Evolutionary conservation across 2,888 invertebrate species (phyloP), one percentile per base, ranked within the genome.

Genomic region (Agrochola lota): DNA sequence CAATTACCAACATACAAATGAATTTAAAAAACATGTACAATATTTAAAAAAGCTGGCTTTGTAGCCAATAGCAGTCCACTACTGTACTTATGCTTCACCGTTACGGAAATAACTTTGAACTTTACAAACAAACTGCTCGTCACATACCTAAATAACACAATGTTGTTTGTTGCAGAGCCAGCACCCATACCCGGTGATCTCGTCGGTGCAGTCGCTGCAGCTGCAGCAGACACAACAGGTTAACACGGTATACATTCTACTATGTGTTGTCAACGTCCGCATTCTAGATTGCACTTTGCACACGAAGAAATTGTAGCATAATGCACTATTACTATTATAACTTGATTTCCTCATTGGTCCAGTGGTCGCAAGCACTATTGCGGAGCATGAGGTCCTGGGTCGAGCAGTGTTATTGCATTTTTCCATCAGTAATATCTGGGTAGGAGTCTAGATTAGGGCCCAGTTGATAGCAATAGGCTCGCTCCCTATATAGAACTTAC

Each of bases 191-290:
- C 96, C 96, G 0, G 95, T 96, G 71, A 96, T 96, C 89, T 96
- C 96, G 2, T 95, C 96, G 1, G 96, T 96, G 79, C 96, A 96
- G 85, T 96, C 96, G 0, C 89, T 96, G 49, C 96, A 96, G 80
- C 82, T 96, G 73, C 96, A 96, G 75, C 96, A 96, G 72, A 95
- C 95, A 2, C 96, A 96, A 85, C 96, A 96, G 88, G 93, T 95
- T 73, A 96, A 94, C 88, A 91, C 94, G 91, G 95, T 95, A 92
- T 87, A 75, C 64, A 64, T 70, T 67, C 40, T 59, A 62, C 7
- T 82, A 46, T 57, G 57, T 74, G 71, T 70, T 72, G 67, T 75
- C 23, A 55, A 20, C 55, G 59, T 64, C 8, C 30, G 17, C n/a
- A 17, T 26, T 49, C 9, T 26, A 20, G 1, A 35, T 35, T 55